These are phyloP conservation scores for Drosophila buzzatii DNA, from an alignment of 2,888 invertebrate genomes.

Conservation along the genomic window DNA sequence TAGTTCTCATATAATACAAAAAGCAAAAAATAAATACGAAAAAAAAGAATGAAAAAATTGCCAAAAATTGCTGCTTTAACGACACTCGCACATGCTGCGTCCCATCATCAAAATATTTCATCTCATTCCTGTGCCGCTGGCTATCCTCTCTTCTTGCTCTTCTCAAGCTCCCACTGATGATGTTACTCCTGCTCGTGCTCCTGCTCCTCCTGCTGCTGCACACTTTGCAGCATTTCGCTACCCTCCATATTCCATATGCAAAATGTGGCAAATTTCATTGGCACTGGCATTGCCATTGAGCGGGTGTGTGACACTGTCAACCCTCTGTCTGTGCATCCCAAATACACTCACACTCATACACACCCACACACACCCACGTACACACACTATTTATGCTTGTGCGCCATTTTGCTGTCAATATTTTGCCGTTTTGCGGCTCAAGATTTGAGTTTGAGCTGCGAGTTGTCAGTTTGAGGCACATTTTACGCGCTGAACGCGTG, in stretches of 20 bases:
- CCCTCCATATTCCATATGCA: conserved; percentile 53
- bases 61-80: conserved; percentile 67
- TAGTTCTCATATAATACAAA: conserved; percentile 66
- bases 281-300: conserved; percentile 47
- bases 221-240: conserved; percentile 24
- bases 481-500: conserved; percentile 71
- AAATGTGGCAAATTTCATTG: conserved; percentile 72
- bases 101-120: conserved; percentile 37
- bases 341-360: background rate
- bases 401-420: conserved; percentile 77
- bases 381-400: conserved; percentile 58
- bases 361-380: conserved; percentile 20
- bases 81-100: conserved; percentile 69
- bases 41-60: conserved; percentile 31
- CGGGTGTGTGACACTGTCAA: conserved; percentile 48
- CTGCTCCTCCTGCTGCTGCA: conserved; percentile 19
- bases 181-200: background rate
- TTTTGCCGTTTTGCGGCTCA: conserved; percentile 54
- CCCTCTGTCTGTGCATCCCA: conserved; percentile 52
- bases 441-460: conserved; percentile 37
- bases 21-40: background rate
- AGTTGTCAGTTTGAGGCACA: conserved; percentile 25
- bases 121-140: background rate
- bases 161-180: conserved; percentile 16
- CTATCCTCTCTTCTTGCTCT: background rate